phyloP scores from a whole-genome alignment of 2,113 vertebrate species.

The Melospiza georgiana region DNA sequence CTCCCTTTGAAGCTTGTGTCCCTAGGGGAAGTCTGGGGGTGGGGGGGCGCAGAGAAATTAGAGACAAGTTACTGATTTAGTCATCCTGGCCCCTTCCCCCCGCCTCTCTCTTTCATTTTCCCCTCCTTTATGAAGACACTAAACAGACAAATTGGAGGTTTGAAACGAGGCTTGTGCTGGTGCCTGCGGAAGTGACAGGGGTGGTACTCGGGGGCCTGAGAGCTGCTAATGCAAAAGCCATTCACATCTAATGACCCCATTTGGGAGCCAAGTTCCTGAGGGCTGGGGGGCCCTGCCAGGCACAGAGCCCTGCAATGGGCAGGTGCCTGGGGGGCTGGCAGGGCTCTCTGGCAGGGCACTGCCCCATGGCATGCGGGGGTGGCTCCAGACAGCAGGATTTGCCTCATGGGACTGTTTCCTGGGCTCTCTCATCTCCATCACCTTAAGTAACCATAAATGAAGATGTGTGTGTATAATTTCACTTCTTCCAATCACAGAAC shows the following conservation, averaged over 20 bases:
- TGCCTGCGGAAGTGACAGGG: slow-evolving; percentile 55
- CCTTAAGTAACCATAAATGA: neutral
- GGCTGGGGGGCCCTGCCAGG: neutral
- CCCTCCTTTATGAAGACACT: slow-evolving; percentile 74
- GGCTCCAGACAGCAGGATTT: neutral
- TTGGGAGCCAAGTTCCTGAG: slow-evolving; percentile 40
- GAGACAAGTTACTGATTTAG: slow-evolving; percentile 69
- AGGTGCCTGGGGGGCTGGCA: neutral
- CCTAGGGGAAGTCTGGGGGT: slow-evolving; percentile 54
- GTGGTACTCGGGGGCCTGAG: slow-evolving; percentile 4
- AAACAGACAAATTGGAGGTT: slow-evolving; percentile 72
- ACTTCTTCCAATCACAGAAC: neutral
- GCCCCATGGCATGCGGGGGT: neutral
- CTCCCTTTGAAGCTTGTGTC: slow-evolving; percentile 69
- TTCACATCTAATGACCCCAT: slow-evolving; percentile 29
- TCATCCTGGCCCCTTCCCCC: slow-evolving; percentile 49
- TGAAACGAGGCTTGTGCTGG: slow-evolving; percentile 61
- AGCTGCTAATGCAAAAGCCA: slow-evolving; percentile 62
- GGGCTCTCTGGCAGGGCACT: neutral
- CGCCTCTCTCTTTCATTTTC: slow-evolving; percentile 30
- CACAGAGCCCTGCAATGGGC: neutral
- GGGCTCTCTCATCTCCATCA: neutral
- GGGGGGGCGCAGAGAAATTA: slow-evolving; percentile 12
- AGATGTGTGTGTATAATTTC: rapidly evolving
- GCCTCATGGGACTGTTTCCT: rapidly evolving